Percentiles rank a stretch among this genome's conserved stretches.
phyloP scores from a whole-genome alignment of 2,797 vertebrate genomes.

The Lagocephalus sceleratus region DNA sequence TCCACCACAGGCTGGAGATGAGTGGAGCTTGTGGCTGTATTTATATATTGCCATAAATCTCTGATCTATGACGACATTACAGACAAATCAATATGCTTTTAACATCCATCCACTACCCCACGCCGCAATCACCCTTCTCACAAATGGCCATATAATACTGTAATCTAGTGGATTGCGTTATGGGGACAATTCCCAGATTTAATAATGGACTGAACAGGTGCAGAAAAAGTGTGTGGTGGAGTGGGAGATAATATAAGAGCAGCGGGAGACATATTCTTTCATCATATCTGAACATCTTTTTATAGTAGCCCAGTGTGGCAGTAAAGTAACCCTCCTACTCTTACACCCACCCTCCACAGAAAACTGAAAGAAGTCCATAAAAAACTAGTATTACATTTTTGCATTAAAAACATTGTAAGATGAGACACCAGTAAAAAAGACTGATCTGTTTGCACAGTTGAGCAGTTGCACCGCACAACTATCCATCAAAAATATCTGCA shows the following conservation, averaged over 20 bases:
- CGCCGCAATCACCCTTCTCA: conserved; percentile 67
- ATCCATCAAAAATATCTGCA: conserved; percentile 93
- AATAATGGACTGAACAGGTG: conserved; percentile 77
- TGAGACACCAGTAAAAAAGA: conserved; percentile 27
- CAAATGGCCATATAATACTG: conserved; percentile 80
- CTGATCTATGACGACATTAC: conserved; percentile 78
- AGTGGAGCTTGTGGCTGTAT: conserved; percentile 66
- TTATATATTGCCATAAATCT: conserved; percentile 76
- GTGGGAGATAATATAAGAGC: conserved; percentile 59
- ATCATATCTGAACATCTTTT: conserved; percentile 78
- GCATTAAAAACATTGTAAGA: conserved; percentile 18
- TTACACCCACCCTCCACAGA: conserved; percentile 22
- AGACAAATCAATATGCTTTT: conserved; percentile 84
- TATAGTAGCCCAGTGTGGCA: conserved; percentile 68
- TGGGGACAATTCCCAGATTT: conserved; percentile 82
- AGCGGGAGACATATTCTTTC: conserved; percentile 68
- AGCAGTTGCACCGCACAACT: conserved; percentile 89
- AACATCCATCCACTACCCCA: conserved; percentile 76
- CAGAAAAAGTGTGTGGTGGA: conserved; percentile 42
- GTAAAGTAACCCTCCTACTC: conserved; percentile 67
- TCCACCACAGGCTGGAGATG: conserved; percentile 65
- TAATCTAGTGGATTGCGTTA: conserved; percentile 72
- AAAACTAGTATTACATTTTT: conserved; percentile 24
- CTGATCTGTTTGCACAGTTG: conserved; percentile 80
- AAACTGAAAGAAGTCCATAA: conserved; percentile 22